These are phyloP conservation scores for Cetonia aurata DNA, from an alignment of 2,888 invertebrate genomes.

Conservation along the genomic window DNA sequence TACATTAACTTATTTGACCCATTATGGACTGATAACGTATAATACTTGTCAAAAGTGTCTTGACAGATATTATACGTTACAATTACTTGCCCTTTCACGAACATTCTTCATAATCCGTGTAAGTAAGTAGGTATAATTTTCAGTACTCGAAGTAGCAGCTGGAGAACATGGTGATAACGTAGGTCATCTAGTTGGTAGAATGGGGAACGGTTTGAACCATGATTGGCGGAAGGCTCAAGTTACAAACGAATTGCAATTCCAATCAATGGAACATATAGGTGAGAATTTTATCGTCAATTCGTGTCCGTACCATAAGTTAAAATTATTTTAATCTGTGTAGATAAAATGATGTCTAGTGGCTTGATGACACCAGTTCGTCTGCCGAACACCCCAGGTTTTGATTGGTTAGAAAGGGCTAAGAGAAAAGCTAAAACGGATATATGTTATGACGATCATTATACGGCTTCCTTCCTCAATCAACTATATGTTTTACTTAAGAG, in stretches of 20 bases:
- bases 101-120: constrained; percentile 42
- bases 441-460: constrained; percentile 65
- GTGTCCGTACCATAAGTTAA: constrained; percentile 34
- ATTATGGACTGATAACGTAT: constrained; percentile 26
- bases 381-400: constrained; percentile 56
- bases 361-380: constrained; percentile 69
- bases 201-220: constrained; percentile 73
- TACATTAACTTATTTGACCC: constrained; percentile 11
- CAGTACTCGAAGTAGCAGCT: constrained; percentile 85
- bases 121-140: constrained; percentile 48
- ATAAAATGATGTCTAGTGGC: constrained; percentile 69
- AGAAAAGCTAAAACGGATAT: constrained; percentile 43
- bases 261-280: constrained; percentile 65
- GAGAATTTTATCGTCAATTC: constrained; percentile 47
- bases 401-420: constrained; percentile 50
- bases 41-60: too few species aligned
- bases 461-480: constrained; percentile 73
- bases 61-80: too few species aligned
- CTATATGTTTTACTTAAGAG: constrained; percentile 73
- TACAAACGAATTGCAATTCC: constrained; percentile 60
- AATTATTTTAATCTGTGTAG: constrained; percentile 57
- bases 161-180: constrained; percentile 79
- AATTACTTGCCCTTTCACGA: constrained; percentile 54
- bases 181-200: constrained; percentile 71
- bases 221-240: constrained; percentile 67